These are phyloP conservation scores for Mercenaria mercenaria DNA, from an alignment of 1,140 invertebrate species.

Conservation along the genomic window DNA sequence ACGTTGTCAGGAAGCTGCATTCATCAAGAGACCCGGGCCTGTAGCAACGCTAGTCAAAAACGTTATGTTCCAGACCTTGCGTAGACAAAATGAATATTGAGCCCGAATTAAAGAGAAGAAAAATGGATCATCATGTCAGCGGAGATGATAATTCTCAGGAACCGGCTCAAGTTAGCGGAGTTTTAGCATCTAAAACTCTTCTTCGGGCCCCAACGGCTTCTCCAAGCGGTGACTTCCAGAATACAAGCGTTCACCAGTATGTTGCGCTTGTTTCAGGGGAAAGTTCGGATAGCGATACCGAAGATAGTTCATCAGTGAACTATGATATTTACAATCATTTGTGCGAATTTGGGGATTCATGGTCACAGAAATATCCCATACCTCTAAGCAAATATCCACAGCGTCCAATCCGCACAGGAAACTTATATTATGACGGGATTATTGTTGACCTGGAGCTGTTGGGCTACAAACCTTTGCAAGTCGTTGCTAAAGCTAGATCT, in stretches of 20 bases:
- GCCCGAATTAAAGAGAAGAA: conserved; percentile 46
- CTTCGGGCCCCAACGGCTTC: conserved; percentile 54
- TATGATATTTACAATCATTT: conserved; percentile 64
- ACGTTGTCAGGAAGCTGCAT: not conserved
- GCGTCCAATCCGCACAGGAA: conserved; percentile 74
- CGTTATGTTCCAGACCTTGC: not conserved
- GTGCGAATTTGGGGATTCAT: conserved; percentile 76
- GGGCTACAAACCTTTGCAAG: conserved; percentile 76
- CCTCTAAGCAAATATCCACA: conserved; percentile 73
- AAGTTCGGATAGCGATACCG: conserved; percentile 40
- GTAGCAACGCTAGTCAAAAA: conserved; percentile 2
- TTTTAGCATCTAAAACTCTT: conserved; percentile 43
- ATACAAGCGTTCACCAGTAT: conserved; percentile 69
- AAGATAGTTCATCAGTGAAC: not conserved
- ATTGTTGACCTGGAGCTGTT: conserved; percentile 72
- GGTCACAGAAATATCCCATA: conserved; percentile 74
- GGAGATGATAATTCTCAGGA: conserved; percentile 58
- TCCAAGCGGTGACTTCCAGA: conserved; percentile 67
- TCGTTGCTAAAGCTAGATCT: conserved; percentile 69
- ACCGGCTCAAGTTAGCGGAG: conserved; percentile 23
- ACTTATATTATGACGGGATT: conserved; percentile 74
- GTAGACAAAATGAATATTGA: conserved; percentile 43
- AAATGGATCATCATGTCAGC: conserved; percentile 56
- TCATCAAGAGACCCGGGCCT: not conserved
- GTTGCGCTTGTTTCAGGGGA: conserved; percentile 71